Evolutionary conservation across 2,113 vertebrate species (phyloP).

Genomic region (Megaptera novaeangliae): DNA sequence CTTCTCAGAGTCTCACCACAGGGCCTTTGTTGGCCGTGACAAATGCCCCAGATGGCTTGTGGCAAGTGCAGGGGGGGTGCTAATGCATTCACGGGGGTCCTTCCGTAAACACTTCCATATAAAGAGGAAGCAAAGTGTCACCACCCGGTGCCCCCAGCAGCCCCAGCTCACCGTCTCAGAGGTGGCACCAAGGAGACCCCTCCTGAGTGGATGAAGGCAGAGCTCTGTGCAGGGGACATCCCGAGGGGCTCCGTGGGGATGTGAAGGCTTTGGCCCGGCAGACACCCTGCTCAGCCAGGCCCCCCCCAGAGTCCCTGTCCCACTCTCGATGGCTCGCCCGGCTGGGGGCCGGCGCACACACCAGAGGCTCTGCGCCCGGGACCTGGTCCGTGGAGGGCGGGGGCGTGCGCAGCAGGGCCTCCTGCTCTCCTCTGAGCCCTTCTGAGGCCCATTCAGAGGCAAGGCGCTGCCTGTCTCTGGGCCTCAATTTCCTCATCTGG

Average conservation of each 20-base stretch:
- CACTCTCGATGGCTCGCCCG: not conserved
- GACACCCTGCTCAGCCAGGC: accelerated
- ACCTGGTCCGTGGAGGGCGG: not conserved
- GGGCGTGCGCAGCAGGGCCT: not conserved
- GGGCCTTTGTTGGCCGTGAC: accelerated
- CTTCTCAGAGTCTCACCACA: not conserved
- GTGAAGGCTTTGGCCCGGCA: no score
- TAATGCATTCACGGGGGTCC: not conserved
- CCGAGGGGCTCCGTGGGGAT: accelerated
- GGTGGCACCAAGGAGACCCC: not conserved
- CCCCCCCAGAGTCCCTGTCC: not conserved
- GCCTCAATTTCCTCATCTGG: not conserved
- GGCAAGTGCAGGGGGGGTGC: not conserved
- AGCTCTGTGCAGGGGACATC: not conserved
- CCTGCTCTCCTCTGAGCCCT: not conserved
- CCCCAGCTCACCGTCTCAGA: not conserved
- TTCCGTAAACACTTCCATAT: not conserved
- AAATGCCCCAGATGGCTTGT: not conserved
- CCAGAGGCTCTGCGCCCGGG: not conserved
- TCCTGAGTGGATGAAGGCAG: accelerated
- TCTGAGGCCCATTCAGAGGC: not conserved
- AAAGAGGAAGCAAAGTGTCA: not conserved
- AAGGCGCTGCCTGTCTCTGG: no score
- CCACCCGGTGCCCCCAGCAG: accelerated
- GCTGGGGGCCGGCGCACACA: not conserved